Evolutionary conservation across 2,888 invertebrate genomes (phyloP).

Genomic region (Cosmorhoe ocellata): DNA sequence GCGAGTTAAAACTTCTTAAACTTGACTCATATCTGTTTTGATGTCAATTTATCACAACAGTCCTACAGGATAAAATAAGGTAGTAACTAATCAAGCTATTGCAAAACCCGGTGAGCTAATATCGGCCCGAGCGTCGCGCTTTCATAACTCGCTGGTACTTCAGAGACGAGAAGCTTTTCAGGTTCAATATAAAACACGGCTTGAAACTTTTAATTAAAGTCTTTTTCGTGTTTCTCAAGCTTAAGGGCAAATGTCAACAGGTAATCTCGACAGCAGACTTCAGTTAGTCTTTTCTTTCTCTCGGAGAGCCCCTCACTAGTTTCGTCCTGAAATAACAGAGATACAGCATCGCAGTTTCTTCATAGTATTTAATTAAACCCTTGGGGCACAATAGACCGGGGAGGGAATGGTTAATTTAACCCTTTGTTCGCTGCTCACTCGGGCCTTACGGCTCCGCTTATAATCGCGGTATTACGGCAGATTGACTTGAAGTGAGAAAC

Average conservation of each 20-base stretch:
- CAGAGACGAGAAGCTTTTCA: slow-evolving; percentile 11
- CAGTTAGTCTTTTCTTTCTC: slow-evolving; percentile 1
- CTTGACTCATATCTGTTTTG: no score
- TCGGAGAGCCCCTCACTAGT: not conserved
- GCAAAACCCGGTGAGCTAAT: no score
- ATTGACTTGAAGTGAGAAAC: slow-evolving; percentile 25
- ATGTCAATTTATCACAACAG: no score
- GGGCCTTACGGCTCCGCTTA: slow-evolving; percentile 16
- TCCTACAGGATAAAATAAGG: no score
- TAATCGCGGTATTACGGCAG: slow-evolving; percentile 11
- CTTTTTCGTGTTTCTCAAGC: slow-evolving; percentile 15
- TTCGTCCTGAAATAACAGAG: slow-evolving; percentile 6
- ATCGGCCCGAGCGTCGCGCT: not conserved
- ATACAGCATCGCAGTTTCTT: slow-evolving; percentile 12
- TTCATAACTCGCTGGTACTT: slow-evolving; percentile 17
- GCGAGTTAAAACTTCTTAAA: no score
- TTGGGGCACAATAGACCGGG: slow-evolving; percentile 33
- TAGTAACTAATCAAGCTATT: no score
- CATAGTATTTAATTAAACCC: slow-evolving; percentile 37
- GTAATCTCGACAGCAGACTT: slow-evolving; percentile 8
- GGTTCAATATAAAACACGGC: slow-evolving; percentile 16
- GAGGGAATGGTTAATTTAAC: slow-evolving; percentile 33
- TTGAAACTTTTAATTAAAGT: slow-evolving; percentile 23
- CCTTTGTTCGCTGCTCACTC: slow-evolving; percentile 32
- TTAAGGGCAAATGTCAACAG: slow-evolving; percentile 16